Evolutionary conservation across 2,113 vertebrate genomes (phyloP).

Genomic region (Clarias batrachus): DNA sequence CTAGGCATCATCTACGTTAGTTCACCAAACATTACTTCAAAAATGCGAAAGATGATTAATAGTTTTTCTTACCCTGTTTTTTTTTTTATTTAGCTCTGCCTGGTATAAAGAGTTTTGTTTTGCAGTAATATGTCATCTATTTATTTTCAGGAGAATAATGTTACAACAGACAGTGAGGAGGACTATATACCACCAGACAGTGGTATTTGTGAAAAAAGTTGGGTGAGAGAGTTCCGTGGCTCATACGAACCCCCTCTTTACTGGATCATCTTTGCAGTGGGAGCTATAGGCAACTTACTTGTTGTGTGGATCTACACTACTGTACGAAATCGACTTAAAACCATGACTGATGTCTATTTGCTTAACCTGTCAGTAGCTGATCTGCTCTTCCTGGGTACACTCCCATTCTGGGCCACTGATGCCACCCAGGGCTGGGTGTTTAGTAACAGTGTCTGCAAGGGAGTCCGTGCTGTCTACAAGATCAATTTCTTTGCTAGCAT

Average conservation of each 20-base stretch:
- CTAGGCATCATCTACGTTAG: neutral
- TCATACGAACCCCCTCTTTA: slow-evolving; percentile 77
- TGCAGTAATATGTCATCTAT: neutral
- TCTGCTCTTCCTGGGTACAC: slow-evolving; percentile 82
- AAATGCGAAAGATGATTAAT: neutral
- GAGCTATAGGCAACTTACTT: slow-evolving; percentile 77
- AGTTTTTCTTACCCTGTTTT: neutral
- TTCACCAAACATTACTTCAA: neutral
- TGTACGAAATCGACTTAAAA: slow-evolving; percentile 78
- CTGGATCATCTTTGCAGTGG: slow-evolving; percentile 81
- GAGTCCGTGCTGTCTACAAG: slow-evolving; percentile 80
- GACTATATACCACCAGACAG: accelerated
- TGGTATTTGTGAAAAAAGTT: slow-evolving; percentile 66
- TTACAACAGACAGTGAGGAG: slow-evolving; percentile 37
- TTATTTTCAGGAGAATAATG: slow-evolving; percentile 41
- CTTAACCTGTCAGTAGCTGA: slow-evolving; percentile 84
- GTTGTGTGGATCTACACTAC: slow-evolving; percentile 81
- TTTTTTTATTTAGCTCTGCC: neutral
- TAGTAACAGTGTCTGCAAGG: slow-evolving; percentile 74
- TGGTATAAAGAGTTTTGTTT: neutral
- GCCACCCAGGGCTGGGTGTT: slow-evolving; percentile 77
- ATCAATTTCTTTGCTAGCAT: slow-evolving; percentile 88
- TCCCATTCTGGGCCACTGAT: slow-evolving; percentile 87
- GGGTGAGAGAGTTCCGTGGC: slow-evolving; percentile 71
- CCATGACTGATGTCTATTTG: slow-evolving; percentile 82